Conservation (phyloP, 2,113 vertebrate species). For the Gymnogyps californianus region DNA sequence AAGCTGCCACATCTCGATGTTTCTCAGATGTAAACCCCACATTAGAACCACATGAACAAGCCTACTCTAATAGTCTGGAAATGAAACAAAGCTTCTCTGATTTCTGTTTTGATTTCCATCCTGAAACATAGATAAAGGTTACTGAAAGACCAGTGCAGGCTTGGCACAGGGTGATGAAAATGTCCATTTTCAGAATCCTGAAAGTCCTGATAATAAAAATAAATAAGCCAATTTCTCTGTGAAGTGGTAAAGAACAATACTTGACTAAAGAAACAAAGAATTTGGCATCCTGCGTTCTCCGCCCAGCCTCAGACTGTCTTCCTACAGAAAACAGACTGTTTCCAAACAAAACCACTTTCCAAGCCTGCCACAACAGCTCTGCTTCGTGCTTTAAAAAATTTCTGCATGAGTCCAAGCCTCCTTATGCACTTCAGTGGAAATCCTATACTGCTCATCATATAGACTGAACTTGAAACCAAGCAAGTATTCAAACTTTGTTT, state of each 20-base stretch:
- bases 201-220: neutral
- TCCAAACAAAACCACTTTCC: neutral
- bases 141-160: neutral
- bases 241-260: neutral
- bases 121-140: neutral
- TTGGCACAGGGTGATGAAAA: neutral
- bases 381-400: neutral
- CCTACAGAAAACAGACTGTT: neutral
- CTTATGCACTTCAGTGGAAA: neutral
- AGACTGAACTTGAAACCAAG: neutral
- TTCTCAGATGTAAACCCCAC: neutral
- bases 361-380: neutral
- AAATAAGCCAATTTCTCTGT: neutral
- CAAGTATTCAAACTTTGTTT: neutral
- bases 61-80: neutral
- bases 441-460: neutral
- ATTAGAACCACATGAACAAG: neutral
- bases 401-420: neutral
- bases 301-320: neutral
- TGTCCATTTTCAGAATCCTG: neutral
- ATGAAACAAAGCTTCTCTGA: neutral
- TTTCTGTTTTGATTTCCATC: neutral
- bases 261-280: neutral
- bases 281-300: neutral
- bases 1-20: neutral